Conservation (phyloP, 2,113 vertebrate genomes). For the Oryctolagus cuniculus region DNA sequence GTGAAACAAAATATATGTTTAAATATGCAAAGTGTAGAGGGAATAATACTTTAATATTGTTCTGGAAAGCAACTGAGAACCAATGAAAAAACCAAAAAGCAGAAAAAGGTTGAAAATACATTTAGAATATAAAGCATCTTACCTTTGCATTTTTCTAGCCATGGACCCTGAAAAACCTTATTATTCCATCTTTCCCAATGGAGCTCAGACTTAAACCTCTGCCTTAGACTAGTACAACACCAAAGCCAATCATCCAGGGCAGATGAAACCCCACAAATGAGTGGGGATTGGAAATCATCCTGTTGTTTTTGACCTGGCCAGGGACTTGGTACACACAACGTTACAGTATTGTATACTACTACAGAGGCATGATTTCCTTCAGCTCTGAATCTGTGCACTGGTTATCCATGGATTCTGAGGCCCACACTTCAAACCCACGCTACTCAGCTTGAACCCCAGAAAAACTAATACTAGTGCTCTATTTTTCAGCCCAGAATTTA, state of each 20-base stretch:
- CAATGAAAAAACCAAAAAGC: background rate
- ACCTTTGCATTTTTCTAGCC: background rate
- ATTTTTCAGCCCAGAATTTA: background rate
- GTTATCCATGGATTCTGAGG: rapidly evolving
- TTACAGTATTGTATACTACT: background rate
- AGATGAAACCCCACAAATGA: background rate
- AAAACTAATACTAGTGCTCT: background rate
- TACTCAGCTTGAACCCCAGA: background rate
- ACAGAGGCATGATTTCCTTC: background rate
- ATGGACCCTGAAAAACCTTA: background rate
- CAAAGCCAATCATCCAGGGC: background rate
- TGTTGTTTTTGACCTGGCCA: background rate
- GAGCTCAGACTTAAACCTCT: background rate
- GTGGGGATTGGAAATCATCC: rapidly evolving
- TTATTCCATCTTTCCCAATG: background rate
- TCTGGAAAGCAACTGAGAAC: conserved; percentile 29
- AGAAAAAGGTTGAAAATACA: background rate
- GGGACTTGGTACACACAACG: background rate
- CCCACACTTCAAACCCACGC: background rate
- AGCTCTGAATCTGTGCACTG: background rate
- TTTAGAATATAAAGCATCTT: background rate
- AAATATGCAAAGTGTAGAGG: conserved; percentile 53
- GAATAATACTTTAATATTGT: conserved; percentile 55
- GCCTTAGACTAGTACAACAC: background rate
- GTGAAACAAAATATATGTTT: conserved; percentile 24